These are phyloP conservation scores for Perodicticus potto DNA, from an alignment of 2,797 vertebrate genomes.

Conservation along the genomic window DNA sequence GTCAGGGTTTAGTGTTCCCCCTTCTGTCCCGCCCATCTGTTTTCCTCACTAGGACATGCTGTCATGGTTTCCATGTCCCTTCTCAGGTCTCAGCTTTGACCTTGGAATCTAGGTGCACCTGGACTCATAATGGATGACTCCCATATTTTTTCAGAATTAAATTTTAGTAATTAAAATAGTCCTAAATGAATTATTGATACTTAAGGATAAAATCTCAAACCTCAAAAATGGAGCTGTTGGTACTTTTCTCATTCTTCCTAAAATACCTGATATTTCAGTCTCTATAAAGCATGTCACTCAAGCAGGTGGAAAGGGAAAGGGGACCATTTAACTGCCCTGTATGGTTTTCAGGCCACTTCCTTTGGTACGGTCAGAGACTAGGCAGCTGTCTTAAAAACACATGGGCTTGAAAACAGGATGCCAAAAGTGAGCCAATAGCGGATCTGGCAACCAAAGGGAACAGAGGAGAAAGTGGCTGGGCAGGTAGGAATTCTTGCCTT, in stretches of 20 bases:
- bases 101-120: conserved; percentile 29
- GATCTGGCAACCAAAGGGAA: not conserved
- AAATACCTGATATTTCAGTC: not conserved
- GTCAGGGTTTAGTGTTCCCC: not conserved
- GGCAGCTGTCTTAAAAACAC: conserved; percentile 1
- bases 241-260: not conserved
- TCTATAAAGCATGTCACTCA: not conserved
- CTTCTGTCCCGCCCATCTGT: not conserved
- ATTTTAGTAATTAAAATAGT: conserved; percentile 61
- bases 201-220: conserved; percentile 37
- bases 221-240: not conserved
- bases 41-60: not conserved
- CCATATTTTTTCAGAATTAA: conserved; percentile 26
- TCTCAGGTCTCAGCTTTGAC: not conserved
- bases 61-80: not conserved
- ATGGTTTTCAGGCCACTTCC: not conserved
- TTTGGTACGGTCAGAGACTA: not conserved
- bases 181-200: conserved; percentile 12
- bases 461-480: not conserved
- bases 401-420: not conserved
- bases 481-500: not conserved
- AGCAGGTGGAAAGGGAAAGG: not conserved
- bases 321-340: not conserved
- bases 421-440: not conserved
- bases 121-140: not conserved